Evolutionary conservation across 92 coral and sea anemone genomes (phyloP), one percentile per base, ranked within the genome.

Genomic region (Nematostella vectensis): DNA sequence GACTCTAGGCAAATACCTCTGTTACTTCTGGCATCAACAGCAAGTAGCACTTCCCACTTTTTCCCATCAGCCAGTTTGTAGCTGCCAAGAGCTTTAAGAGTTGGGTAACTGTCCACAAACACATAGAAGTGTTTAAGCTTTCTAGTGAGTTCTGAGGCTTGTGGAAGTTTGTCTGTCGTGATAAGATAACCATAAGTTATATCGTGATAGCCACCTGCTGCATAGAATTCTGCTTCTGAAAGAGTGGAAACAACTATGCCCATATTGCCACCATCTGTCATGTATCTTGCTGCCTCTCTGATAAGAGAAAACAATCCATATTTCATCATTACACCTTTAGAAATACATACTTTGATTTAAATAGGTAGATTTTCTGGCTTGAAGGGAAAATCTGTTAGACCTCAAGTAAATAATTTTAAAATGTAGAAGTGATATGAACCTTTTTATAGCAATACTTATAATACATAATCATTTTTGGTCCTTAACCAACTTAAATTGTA

Each of bases 181-280:
- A 91, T 58, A 2, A 89, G 93, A 58, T 70, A 86, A 17, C 91
- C 95, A 68, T 85, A 91, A 10, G 85, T 86, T 40, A 91, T 91
- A 60, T 91, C 98, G 31, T 81, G 78, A 50, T 65, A 85, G 43
- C 98, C 98, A 22, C 64, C 67, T 30, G 61, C 57, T 27, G 81
- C 72, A 71, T 53, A 91, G 67, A 91, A 91, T 49, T 82, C 85
- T 17, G 98, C 98, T 58, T 86, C 98, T 10, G 96, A 66, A 27
- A 91, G 47, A 0, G 98, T 91, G 26, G 98, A 91, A 2, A 91
- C 98, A 19, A 83, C 94, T 27, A 91, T 61, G 48, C 83, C 75
- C 18, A 69, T 53, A 18, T 71, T 69, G 2, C 87, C 54, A 4
- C 87, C 84, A 56, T 54, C 80, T 6, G 98, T 91, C 98, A 91